A percentile compares a stretch with the other conserved stretches of the same genome.
phyloP scores from a whole-genome alignment of 1,140 invertebrate species.

The Paraescarpia echinospica region DNA sequence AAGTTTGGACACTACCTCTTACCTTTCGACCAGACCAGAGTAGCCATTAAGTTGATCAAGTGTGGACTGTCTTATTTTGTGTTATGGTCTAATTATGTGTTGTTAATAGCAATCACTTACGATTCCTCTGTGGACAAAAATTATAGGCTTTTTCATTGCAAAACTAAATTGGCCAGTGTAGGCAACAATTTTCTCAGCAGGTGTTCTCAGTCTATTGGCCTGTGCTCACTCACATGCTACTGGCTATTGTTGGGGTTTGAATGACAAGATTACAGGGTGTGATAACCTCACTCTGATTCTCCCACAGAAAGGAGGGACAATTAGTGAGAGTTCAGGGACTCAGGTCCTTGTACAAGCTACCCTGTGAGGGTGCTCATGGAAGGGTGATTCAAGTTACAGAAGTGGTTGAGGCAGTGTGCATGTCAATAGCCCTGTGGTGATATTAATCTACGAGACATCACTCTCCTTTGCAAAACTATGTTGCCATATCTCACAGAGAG shows the following conservation, averaged over 20 bases:
- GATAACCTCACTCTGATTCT: background rate
- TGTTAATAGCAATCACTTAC: slow-evolving; percentile 6
- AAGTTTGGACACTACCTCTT: background rate
- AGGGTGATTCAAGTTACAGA: background rate
- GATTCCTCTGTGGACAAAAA: background rate
- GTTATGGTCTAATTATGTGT: background rate
- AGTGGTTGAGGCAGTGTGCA: background rate
- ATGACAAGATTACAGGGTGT: background rate
- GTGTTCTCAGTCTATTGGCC: background rate
- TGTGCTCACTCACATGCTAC: background rate
- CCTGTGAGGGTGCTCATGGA: background rate
- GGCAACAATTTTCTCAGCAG: background rate
- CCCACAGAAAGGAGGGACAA: background rate
- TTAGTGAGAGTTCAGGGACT: background rate
- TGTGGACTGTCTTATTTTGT: background rate
- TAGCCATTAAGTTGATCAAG: background rate
- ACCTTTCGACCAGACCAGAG: background rate
- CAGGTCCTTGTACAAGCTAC: background rate
- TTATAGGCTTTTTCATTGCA: background rate
- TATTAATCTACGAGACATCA: background rate
- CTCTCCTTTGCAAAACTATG: background rate
- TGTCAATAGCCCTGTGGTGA: background rate
- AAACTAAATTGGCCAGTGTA: background rate
- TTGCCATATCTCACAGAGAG: background rate
- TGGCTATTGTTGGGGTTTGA: background rate